These are phyloP conservation scores for Garrulus glandarius DNA, from an alignment of 2,797 vertebrate genomes.

Conservation along the genomic window DNA sequence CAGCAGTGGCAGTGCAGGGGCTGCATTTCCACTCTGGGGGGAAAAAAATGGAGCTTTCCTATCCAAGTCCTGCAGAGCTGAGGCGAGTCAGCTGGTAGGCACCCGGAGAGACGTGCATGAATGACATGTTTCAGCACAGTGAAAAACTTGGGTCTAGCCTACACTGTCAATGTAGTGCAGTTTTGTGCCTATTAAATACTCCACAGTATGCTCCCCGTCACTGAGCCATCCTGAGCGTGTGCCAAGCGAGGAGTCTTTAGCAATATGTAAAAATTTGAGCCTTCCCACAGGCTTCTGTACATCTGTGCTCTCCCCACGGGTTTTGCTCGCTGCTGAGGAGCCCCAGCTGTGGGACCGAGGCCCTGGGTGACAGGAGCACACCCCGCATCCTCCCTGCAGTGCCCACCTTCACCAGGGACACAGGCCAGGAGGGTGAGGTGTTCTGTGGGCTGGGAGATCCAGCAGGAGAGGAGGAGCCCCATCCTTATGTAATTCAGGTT, in stretches of 20 bases:
- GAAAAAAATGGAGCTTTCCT: background rate
- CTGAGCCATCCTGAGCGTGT: background rate
- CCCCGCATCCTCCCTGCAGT: rapidly evolving
- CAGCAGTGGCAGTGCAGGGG: background rate
- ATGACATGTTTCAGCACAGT: slow-evolving; percentile 44
- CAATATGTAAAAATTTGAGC: slow-evolving; percentile 4
- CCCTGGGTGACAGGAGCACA: background rate
- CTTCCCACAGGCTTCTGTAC: slow-evolving; percentile 25
- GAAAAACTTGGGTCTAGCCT: slow-evolving; percentile 19
- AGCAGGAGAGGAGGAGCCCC: background rate
- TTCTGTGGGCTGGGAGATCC: rapidly evolving
- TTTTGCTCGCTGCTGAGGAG: background rate
- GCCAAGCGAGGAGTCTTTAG: slow-evolving; percentile 23
- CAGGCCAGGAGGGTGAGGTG: background rate
- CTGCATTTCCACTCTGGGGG: background rate
- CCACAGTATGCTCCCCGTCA: slow-evolving; percentile 11
- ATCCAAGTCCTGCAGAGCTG: rapidly evolving
- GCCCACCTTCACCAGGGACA: background rate
- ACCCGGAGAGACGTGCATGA: background rate
- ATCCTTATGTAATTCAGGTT: background rate
- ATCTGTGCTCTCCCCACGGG: background rate
- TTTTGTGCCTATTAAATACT: background rate
- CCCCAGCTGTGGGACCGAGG: background rate
- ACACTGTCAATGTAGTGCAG: slow-evolving; percentile 4
- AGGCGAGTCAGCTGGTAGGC: background rate